Evolutionary conservation across 1,140 invertebrate genomes (phyloP), one percentile per base, ranked within the genome.

Genomic region (Carcinoscorpius rotundicauda): DNA sequence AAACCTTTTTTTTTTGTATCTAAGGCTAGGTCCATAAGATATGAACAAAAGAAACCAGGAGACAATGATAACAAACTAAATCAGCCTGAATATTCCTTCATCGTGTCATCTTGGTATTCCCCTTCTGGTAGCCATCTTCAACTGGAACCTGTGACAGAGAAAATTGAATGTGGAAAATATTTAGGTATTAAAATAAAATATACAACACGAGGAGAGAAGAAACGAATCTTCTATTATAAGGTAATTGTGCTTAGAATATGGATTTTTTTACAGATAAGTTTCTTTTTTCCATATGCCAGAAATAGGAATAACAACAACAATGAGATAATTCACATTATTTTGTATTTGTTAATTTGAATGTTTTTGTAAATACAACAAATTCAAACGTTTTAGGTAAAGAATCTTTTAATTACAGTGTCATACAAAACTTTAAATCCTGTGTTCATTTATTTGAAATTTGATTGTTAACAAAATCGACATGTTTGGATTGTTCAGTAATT

Each of bases 91-190:
- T 49, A 62, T 8, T 52, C 53, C 5, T 49, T 58, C 3, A 61
- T 50, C 53, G 48, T 67, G 50, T 56, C 50, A 4, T 64, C 65
- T 10, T 77, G 75, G 74, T 78, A 71, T 67, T 79, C 78, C 2
- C 74, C 75, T 9, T 75, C 74, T 0, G 67, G 73, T n/a, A 77
- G 72, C 63, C 76, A 72, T 67, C 71, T 78, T n/a, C 71, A 76
- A 57, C 71, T 77, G 49, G 70, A 71, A 9, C 63, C 65, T 4
- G 51, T 71, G 0, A 61, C 67, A 9, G 63, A 68, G 4, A 52
- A 59, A 5, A 62, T 72, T 5, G 61, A 69, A 6, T 77, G 77
- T 71, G 72, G 71, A 8, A 62, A 68, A 2, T 63, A 69, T 5
- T 53, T 73, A 5, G 52, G 63, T 0, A 51, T 76, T 0, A 72